Evolutionary conservation across 2,797 vertebrate genomes (phyloP), one percentile per base, ranked within the genome.

Genomic region (Carcharodon carcharias): DNA sequence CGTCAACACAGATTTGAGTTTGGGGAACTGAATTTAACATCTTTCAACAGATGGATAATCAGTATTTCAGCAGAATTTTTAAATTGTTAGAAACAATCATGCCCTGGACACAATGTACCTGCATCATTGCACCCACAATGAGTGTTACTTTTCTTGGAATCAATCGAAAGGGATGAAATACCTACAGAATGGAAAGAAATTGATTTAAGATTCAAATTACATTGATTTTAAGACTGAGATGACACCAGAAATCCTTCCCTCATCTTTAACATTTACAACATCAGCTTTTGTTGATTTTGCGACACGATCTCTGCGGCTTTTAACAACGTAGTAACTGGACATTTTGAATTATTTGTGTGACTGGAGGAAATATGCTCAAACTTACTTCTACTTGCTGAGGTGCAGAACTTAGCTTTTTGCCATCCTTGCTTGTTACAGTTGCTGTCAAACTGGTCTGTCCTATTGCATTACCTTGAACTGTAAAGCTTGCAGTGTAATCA

Each of bases 161-260:
- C 67, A 99, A 97, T 96, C 98, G 98, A 97, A 99, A 99, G 0
- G 98, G 99, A 11, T 99, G 99, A 97, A 99, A 99, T 31, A 99
- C 99, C 99, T 99, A 96, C 28, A 97, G 95, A 4, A 45, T 23
- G 45, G 0, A 69, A 28, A 45, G 18, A 85, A 45, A 58, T 45
- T 26, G 18, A 85, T 45, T 21, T 85, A 50, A 85, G 5, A 50
- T 82, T 85, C 14, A 85, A 45, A 85, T 16, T 40, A 3, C 71
- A 80, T 40, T 85, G 18, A 50, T 21, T 23, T 23, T 7, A 21
- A 26, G 5, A 89, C 50, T 40, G 85, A 58, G 82, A 73, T 85
- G 50, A 67, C 35, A 35, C 45, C 67, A 88, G 50, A 96, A 88
- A 82, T 54, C 45, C 73, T 1, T 16, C 11, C 88, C 89, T 92